A percentile compares a stretch with the other conserved stretches of the same genome.
phyloP scores from a whole-genome alignment of 2,113 vertebrate species.

The Chionis minor region DNA sequence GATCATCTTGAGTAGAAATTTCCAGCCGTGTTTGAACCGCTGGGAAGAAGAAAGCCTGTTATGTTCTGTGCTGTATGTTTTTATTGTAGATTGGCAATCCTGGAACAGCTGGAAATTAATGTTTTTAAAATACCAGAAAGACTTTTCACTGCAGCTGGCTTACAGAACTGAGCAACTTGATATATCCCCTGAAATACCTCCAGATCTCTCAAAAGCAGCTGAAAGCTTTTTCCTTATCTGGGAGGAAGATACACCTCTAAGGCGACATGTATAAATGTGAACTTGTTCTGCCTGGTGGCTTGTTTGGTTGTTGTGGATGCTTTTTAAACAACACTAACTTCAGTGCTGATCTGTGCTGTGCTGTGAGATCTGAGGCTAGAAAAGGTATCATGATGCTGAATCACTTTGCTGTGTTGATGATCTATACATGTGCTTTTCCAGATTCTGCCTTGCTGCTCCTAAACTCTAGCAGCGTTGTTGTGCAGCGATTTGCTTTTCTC shows the following conservation, averaged over 20 bases:
- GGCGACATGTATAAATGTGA: background rate
- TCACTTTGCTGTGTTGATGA: background rate
- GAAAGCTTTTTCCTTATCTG: conserved; percentile 1
- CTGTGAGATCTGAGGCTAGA: background rate
- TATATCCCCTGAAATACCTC: conserved; percentile 7
- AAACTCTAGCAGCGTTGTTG: background rate
- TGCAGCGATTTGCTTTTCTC: background rate
- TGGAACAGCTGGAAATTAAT: background rate
- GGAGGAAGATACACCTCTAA: background rate
- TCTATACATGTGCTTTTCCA: background rate
- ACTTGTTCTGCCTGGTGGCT: background rate
- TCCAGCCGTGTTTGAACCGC: background rate
- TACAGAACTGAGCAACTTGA: background rate
- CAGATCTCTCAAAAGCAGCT: background rate
- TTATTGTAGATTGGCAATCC: background rate
- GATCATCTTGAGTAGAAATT: background rate
- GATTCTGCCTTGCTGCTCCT: background rate
- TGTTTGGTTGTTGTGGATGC: background rate
- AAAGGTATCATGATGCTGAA: background rate
- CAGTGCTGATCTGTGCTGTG: background rate
- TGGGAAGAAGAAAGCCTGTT: background rate
- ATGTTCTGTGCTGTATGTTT: background rate
- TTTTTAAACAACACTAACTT: background rate
- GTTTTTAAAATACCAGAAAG: background rate
- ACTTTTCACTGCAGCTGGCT: background rate